These are phyloP conservation scores for Epinephelus malabaricus DNA, from an alignment of 2,797 vertebrate species.

Conservation along the genomic window DNA sequence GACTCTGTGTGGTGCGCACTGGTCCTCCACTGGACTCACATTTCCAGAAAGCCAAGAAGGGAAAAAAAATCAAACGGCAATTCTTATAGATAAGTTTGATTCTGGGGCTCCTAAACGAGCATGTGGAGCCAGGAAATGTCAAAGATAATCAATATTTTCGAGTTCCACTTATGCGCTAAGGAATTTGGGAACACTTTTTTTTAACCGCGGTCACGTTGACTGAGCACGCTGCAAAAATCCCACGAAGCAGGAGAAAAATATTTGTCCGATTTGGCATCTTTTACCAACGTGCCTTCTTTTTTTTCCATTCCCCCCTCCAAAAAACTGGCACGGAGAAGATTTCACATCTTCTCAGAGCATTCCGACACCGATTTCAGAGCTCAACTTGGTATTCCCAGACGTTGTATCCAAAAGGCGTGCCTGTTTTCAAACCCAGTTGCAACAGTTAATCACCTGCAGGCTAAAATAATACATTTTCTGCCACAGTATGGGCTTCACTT, in stretches of 20 bases:
- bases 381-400: conserved; percentile 55
- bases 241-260: conserved; percentile 30
- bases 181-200: conserved; percentile 69
- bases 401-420: conserved; percentile 55
- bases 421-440: conserved; percentile 34
- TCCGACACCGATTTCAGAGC: conserved; percentile 18
- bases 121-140: conserved; percentile 18
- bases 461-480: conserved; percentile 33
- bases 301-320: conserved; percentile 4
- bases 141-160: conserved; percentile 33
- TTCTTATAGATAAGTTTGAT: conserved; percentile 51
- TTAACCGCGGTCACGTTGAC: conserved; percentile 71
- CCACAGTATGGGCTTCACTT: conserved; percentile 59
- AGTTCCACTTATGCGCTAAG: conserved; percentile 66
- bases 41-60: conserved; percentile 47
- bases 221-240: conserved; percentile 67
- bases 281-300: conserved; percentile 11
- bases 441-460: conserved; percentile 55
- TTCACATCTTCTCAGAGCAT: conserved; percentile 42
- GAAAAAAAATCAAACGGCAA: conserved; percentile 20
- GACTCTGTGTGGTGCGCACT: conserved; percentile 69
- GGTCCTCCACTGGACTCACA: conserved; percentile 71
- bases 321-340: conserved; percentile 30
- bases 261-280: conserved; percentile 26
- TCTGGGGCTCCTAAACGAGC: background rate